phyloP scores from a whole-genome alignment of 2,888 invertebrate genomes.

The Lepidocyrtoides sp. region DNA sequence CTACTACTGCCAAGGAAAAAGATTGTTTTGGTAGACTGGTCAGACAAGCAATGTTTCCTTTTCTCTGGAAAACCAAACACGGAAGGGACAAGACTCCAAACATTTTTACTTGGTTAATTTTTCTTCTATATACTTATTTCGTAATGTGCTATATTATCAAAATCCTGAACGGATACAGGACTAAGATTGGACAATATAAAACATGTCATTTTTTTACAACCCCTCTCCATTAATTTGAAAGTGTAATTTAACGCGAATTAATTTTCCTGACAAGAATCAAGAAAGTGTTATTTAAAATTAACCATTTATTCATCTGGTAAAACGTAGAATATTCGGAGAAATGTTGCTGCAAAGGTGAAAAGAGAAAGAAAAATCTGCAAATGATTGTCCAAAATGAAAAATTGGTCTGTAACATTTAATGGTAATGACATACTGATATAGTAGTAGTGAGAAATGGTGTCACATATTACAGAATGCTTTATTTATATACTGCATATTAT shows the following conservation, averaged over 20 bases:
- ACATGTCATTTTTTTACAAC: not conserved
- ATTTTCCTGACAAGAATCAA: not conserved
- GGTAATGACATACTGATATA: conserved; percentile 15
- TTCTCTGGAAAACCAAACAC: not conserved
- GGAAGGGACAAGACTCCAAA: not conserved
- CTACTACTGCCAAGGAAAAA: conserved; percentile 7
- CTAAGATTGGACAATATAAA: not conserved
- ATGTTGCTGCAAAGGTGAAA: not conserved
- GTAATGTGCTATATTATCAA: too few relatives aligned
- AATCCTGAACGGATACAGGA: too few relatives aligned
- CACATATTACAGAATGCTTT: not conserved
- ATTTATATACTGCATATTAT: not conserved
- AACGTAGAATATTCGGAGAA: not conserved
- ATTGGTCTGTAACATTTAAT: conserved; percentile 53
- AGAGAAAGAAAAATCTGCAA: conserved; percentile 47
- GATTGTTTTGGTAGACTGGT: conserved; percentile 15
- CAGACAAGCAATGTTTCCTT: not conserved
- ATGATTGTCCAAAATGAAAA: conserved; percentile 59
- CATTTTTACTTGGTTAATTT: not conserved
- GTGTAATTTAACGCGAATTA: conserved; percentile 47
- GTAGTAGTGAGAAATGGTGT: not conserved
- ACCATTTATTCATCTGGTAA: not conserved
- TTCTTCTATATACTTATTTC: too few relatives aligned
- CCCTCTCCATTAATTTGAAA: conserved; percentile 7
- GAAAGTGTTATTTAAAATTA: not conserved